Percentiles rank a stretch among this genome's conserved stretches.
Conservation (phyloP, 2,888 invertebrate genomes). For the Trachelus iudaicus region DNA sequence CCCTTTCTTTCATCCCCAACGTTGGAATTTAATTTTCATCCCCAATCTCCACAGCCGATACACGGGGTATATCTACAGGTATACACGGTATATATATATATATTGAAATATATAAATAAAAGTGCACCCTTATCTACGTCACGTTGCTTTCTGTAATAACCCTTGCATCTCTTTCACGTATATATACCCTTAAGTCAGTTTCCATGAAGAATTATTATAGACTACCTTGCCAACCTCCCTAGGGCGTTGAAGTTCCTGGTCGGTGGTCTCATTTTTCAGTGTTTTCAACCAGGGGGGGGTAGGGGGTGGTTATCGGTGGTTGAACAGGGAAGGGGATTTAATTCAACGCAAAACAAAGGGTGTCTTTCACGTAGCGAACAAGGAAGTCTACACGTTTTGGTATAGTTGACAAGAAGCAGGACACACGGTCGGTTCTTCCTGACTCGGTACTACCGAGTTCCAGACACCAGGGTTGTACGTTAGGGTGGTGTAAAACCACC, state of each 20-base stretch:
- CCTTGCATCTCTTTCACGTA: neutral
- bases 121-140: neutral
- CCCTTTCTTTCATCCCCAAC: too few species aligned
- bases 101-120: neutral
- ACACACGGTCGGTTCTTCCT: neutral
- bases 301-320: constrained; percentile 19
- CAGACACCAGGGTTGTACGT: neutral
- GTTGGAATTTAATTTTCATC: too few species aligned
- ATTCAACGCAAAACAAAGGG: neutral
- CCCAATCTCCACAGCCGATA: too few species aligned
- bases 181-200: neutral
- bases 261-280: neutral
- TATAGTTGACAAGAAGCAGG: neutral
- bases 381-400: neutral
- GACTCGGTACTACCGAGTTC: neutral
- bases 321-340: neutral
- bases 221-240: neutral
- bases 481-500: neutral
- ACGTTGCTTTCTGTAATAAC: neutral
- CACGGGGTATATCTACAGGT: too few species aligned
- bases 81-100: too few species aligned
- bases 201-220: neutral
- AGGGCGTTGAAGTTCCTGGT: neutral
- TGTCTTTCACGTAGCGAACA: neutral
- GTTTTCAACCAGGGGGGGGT: constrained; percentile 11